These are phyloP conservation scores for Colletes latitarsis DNA, from an alignment of 1,140 invertebrate genomes.

Conservation along the genomic window DNA sequence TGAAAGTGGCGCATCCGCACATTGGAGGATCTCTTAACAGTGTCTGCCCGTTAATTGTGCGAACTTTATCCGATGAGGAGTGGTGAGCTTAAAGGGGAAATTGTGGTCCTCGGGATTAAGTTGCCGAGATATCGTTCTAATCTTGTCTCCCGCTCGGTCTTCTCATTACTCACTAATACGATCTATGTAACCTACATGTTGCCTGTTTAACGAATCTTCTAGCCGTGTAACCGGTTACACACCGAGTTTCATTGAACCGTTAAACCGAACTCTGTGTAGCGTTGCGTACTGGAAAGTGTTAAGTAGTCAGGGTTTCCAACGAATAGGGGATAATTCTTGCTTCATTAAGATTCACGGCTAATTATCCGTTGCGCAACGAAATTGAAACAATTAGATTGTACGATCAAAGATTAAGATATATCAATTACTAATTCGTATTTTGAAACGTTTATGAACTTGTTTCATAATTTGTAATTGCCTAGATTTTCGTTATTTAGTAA, in stretches of 20 bases:
- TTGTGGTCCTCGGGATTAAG: constrained; percentile 61
- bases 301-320: neutral
- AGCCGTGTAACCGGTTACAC: neutral
- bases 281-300: neutral
- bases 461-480: no score
- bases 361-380: no score
- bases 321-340: no score
- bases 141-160: constrained; percentile 45
- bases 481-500: no score
- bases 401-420: no score
- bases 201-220: constrained; percentile 5
- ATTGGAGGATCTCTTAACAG: constrained; percentile 44
- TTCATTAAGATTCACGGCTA: no score
- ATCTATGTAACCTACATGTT: neutral
- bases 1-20: constrained; percentile 33
- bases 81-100: constrained; percentile 54
- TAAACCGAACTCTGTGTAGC: neutral
- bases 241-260: neutral
- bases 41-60: constrained; percentile 54
- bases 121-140: constrained; percentile 60
- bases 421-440: no score
- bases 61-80: constrained; percentile 58
- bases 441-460: no score
- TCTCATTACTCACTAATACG: constrained; percentile 56
- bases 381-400: no score